These are phyloP conservation scores for Digitonthophagus gazella DNA, from an alignment of 2,888 invertebrate species.

Conservation along the genomic window DNA sequence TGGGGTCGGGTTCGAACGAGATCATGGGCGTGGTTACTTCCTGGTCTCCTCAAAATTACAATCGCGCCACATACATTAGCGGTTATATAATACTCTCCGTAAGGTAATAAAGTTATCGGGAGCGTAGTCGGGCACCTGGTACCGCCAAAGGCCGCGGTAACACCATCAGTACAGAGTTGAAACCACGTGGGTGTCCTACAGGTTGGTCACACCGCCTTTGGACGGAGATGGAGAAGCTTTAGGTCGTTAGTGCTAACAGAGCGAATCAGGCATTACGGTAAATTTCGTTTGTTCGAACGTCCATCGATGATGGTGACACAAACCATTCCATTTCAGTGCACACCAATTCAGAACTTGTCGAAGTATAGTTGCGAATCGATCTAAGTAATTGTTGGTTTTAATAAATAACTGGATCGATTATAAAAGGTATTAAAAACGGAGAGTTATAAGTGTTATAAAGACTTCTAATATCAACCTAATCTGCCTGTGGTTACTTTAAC, in stretches of 20 bases:
- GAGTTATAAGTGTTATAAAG: too few relatives aligned
- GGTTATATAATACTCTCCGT: constrained; percentile 12
- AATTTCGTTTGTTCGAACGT: constrained; percentile 3
- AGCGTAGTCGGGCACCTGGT: neutral
- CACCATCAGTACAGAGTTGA: neutral
- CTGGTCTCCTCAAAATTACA: neutral
- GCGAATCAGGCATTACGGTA: constrained; percentile 13
- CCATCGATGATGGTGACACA: neutral
- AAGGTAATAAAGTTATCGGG: constrained; percentile 12
- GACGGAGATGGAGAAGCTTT: neutral
- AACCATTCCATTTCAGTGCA: neutral
- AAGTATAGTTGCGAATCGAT: neutral
- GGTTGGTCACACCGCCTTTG: neutral
- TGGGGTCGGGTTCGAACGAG: neutral
- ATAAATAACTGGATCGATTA: neutral
- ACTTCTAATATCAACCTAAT: neutral
- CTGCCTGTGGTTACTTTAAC: too few relatives aligned
- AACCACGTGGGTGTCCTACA: neutral
- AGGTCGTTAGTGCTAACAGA: constrained; percentile 13
- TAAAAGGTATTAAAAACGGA: neutral
- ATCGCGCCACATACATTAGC: constrained; percentile 5
- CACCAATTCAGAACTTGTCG: neutral
- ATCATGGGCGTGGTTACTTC: neutral
- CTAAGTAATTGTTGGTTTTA: neutral
- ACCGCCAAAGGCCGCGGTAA: neutral